A percentile compares a stretch with the other conserved stretches of the same genome.
These are phyloP conservation scores for Oscarella lobularis DNA, from an alignment of 37 sponge, comb jelly and placozoan genomes.

Conservation along the genomic window DNA sequence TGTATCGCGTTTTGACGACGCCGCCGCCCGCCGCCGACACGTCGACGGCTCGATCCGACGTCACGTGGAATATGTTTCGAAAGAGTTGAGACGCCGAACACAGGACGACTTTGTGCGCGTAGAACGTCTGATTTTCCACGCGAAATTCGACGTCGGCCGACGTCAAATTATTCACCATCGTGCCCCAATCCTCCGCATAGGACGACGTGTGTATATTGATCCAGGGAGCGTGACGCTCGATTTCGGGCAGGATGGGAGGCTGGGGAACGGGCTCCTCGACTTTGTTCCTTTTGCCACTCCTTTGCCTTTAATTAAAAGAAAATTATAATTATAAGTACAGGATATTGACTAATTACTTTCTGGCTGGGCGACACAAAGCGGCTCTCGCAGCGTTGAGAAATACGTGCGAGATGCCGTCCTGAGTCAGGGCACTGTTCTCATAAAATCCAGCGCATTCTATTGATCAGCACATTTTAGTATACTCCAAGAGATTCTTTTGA, in stretches of 20 bases:
- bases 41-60: background rate
- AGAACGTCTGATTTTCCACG: slow-evolving; percentile 9
- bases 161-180: slow-evolving; percentile 14
- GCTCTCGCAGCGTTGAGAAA: slow-evolving; percentile 28
- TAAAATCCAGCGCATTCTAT: slow-evolving; percentile 33
- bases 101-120: slow-evolving; percentile 44
- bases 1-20: slow-evolving; percentile 27
- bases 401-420: slow-evolving; percentile 17
- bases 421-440: slow-evolving; percentile 59
- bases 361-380: too few species aligned
- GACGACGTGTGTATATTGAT: slow-evolving; percentile 53
- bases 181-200: slow-evolving; percentile 28
- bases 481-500: background rate
- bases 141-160: slow-evolving; percentile 41
- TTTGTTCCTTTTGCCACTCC: too few species aligned
- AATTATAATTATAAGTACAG: background rate
- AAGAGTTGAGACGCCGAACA: slow-evolving; percentile 54
- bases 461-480: background rate
- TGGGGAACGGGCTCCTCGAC: too few species aligned
- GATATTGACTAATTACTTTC: too few species aligned
- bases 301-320: background rate
- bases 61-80: slow-evolving; percentile 36
- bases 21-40: background rate
- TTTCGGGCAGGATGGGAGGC: slow-evolving; percentile 58
- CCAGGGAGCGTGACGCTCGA: slow-evolving; percentile 51